Base-by-base conservation (phyloP, 2,888 invertebrate genomes). In the Lamellibrachia satsuma region DNA sequence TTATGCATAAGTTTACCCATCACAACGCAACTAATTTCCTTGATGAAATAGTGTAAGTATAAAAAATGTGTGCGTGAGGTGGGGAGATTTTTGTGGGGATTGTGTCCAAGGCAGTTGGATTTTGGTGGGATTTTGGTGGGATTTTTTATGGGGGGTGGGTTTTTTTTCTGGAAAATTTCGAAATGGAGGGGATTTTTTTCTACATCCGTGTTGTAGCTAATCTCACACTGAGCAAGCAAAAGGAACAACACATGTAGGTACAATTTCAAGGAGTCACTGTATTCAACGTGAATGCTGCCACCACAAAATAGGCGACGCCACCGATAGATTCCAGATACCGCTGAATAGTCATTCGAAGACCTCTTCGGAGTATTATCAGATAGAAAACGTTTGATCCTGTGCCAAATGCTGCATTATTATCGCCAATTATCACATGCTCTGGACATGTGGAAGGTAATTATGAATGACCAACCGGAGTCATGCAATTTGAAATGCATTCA, bases 331-430 rank as follows among this genome's bases (percentile, higher is more conserved):
- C n/a, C 75, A 22, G 75, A 75, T 75, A 75, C 75, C 6, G 75
- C 22, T n/a, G n/a, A 15, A 6, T 22, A 0, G 75, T 22, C 75
- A 75, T n/a, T 75, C n/a, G 75, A 75, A 75, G 75, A 75, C 75
- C 75, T 75, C 75, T 75, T 75, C 75, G 75, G 75, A 75, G 75
- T 22, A 22, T 75, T 75, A 75, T 75, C 75, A 75, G 75, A 75
- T 75, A 75, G 75, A 22, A 75, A 75, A 75, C 75, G 75, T 75
- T 75, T 75, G 75, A 75, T 75, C n/a, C 75, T 22, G 22, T 75
- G 75, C 75, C 75, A 75, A 75, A 75, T 22, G 75, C 75, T 22
- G 75, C 15, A n/a, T 75, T 75, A 75, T 75, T 75, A 75, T 75
- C 22, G n/a, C 75, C 75, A 75, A 75, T 75, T 75, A 75, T 75